Base-by-base conservation (phyloP, 2,888 invertebrate genomes). In the Chouioia cunea region DNA sequence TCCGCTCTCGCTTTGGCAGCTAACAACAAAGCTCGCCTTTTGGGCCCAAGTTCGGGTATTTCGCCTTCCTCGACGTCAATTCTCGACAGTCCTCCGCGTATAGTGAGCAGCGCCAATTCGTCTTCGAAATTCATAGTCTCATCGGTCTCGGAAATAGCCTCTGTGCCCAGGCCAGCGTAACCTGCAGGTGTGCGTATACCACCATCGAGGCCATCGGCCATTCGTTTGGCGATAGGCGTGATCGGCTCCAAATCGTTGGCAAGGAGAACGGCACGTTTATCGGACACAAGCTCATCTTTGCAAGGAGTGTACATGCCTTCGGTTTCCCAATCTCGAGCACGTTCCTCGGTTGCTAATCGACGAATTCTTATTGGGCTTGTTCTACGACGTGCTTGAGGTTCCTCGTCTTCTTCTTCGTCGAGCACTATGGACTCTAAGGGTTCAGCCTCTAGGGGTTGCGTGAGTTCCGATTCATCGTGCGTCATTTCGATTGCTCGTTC, bases 121-220 rank as follows among this genome's bases (percentile, higher is more conserved):
- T 85, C 85, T 20, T 85, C 85, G 53, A 85, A 85, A 63, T 83
- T 85, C 79, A 85, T 84, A 0, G 84, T 80, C 48, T 85, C 85
- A 27, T 85, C 85, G 0, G 85, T 86, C 65, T 87, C 87, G 2
- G 86, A 86, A 58, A 87, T 87, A 0, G 86, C 86, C 71, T 87
- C 87, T 1, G 87, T 87, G 12, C 86, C 87, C 0, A 87, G 77
- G 2, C 85, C 86, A 1, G 86, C 86, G 57, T 86, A 83, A 4
- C 83, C 86, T 0, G 79, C 78, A 0, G 85, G 84, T 0, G 85
- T 85, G 44, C 86, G 77, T 87, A 87, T 79, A 86, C 88, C 79
- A 81, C 87, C 74, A 59, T 83, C 82, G 22, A 84, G 72, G 67
- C 83, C 82, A 27, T 85, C 85, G 65, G 77, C 77, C 2, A 74